phyloP scores from a whole-genome alignment of 2,888 invertebrate genomes.

The Polydrusus cervinus region DNA sequence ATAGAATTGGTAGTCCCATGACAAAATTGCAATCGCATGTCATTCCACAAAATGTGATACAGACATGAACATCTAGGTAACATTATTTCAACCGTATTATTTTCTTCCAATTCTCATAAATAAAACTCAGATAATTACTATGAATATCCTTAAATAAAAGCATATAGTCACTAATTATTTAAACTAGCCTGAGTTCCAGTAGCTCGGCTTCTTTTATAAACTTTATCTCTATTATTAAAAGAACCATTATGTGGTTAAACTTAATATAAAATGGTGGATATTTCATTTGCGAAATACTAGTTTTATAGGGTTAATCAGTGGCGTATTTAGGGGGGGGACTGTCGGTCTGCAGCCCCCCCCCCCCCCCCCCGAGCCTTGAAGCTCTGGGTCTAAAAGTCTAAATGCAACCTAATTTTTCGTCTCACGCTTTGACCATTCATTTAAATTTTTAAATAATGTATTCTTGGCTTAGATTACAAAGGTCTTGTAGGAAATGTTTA shows the following conservation, averaged over 20 bases:
- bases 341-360: too few relatives aligned
- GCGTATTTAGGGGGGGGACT: too few relatives aligned
- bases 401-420: too few relatives aligned
- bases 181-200: slow-evolving; percentile 60
- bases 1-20: slow-evolving; percentile 38
- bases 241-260: slow-evolving; percentile 20
- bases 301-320: background rate
- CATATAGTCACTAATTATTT: slow-evolving; percentile 60
- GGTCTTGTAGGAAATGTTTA: too few relatives aligned
- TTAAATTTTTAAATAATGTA: too few relatives aligned
- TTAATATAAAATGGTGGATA: slow-evolving; percentile 9
- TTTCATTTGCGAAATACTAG: background rate
- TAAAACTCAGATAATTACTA: slow-evolving; percentile 64
- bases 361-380: too few relatives aligned
- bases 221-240: slow-evolving; percentile 61
- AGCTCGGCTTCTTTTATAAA: slow-evolving; percentile 59
- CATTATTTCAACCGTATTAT: slow-evolving; percentile 64
- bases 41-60: slow-evolving; percentile 59
- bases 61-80: slow-evolving; percentile 67
- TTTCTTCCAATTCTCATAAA: slow-evolving; percentile 66
- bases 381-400: too few relatives aligned
- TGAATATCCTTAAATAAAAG: slow-evolving; percentile 62
- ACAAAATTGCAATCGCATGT: slow-evolving; percentile 48
- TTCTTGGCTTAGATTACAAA: too few relatives aligned
- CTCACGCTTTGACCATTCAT: too few relatives aligned